phyloP scores from a whole-genome alignment of 2,888 invertebrate species.

The Glyphotaelius pellucidus region DNA sequence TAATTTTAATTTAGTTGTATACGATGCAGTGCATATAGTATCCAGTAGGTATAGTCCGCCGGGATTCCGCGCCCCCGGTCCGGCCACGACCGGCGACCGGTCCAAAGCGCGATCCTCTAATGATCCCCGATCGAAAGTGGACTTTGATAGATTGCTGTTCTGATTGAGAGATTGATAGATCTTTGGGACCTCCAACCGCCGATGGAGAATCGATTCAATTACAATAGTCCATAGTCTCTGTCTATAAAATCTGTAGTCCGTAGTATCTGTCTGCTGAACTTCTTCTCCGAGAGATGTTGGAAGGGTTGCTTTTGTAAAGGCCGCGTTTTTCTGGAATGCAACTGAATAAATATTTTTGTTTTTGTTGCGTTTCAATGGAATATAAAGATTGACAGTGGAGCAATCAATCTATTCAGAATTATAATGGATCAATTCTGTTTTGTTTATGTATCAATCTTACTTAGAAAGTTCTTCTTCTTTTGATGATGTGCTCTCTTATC shows the following conservation, averaged over 20 bases:
- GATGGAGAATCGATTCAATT: constrained; percentile 45
- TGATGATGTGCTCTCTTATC: neutral
- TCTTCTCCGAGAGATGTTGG: neutral
- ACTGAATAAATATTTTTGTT: neutral
- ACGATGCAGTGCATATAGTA: neutral
- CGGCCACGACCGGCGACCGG: constrained; percentile 35
- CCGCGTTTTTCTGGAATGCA: neutral
- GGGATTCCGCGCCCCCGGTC: neutral
- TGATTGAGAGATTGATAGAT: constrained; percentile 58
- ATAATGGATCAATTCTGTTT: neutral
- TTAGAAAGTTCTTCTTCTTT: no score
- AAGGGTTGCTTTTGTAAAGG: constrained; percentile 26
- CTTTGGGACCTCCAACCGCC: constrained; percentile 41
- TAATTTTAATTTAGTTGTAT: constrained; percentile 17
- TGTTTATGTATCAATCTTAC: no score
- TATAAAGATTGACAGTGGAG: neutral
- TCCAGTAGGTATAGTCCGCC: neutral
- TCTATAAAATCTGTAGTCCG: neutral
- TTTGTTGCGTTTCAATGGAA: neutral
- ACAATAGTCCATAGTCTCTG: constrained; percentile 15
- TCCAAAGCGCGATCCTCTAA: constrained; percentile 57
- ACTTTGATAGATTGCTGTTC: constrained; percentile 58
- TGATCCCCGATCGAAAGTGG: constrained; percentile 50
- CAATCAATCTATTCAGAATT: neutral
- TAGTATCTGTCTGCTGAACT: neutral